Evolutionary conservation across 2,888 invertebrate genomes (phyloP).

Genomic region (Hylaea fasciaria): DNA sequence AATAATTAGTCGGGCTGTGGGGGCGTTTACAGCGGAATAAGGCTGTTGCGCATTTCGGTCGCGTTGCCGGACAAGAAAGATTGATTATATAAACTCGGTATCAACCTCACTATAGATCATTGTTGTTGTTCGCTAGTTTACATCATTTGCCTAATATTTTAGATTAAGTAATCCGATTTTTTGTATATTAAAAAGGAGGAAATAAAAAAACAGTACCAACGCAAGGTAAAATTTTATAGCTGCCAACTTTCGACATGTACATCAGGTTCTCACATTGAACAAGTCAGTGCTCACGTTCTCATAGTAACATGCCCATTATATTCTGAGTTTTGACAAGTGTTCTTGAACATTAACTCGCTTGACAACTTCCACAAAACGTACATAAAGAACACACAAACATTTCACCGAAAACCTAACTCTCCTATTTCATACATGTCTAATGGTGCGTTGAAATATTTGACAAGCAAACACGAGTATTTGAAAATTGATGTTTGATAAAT

Average conservation of each 20-base stretch:
- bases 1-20: too few species aligned
- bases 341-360: slow-evolving; percentile 44
- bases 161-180: too few species aligned
- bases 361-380: slow-evolving; percentile 48
- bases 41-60: too few species aligned
- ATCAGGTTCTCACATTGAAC: slow-evolving; percentile 30
- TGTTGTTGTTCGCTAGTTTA: too few species aligned
- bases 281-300: slow-evolving; percentile 31
- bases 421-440: slow-evolving; percentile 55
- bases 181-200: too few species aligned
- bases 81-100: too few species aligned
- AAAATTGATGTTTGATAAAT: slow-evolving; percentile 52
- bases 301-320: slow-evolving; percentile 41
- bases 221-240: slow-evolving; percentile 14
- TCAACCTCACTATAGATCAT: too few species aligned
- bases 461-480: slow-evolving; percentile 51
- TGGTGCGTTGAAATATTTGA: slow-evolving; percentile 57
- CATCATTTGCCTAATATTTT: too few species aligned
- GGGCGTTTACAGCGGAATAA: too few species aligned
- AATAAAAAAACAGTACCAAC: background rate
- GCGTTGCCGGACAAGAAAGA: too few species aligned
- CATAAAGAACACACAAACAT: slow-evolving; percentile 47
- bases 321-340: slow-evolving; percentile 43
- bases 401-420: slow-evolving; percentile 49
- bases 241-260: slow-evolving; percentile 17